Percentiles rank a stretch among this genome's conserved stretches.
Conservation (phyloP, 2,797 vertebrate genomes). For the Orestias chungarensis region DNA sequence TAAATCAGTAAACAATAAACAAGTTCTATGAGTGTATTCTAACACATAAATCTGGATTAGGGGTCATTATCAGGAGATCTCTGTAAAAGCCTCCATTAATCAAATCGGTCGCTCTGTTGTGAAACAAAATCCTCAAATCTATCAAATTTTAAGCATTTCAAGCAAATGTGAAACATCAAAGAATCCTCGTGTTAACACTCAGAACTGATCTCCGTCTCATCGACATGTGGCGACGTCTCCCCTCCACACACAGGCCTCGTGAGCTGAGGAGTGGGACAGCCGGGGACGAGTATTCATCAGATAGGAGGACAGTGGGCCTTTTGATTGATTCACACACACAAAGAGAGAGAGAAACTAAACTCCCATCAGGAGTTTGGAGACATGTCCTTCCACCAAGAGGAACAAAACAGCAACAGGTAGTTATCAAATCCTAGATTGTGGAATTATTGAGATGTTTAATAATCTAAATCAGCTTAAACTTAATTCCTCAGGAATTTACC, state of each 20-base stretch:
- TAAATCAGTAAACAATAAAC: background rate
- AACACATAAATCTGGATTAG: background rate
- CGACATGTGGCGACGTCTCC: slow-evolving; percentile 71
- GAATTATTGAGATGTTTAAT: slow-evolving; percentile 1
- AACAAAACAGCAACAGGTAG: slow-evolving; percentile 15
- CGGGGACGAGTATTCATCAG: slow-evolving; percentile 42
- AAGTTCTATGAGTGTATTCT: too few relatives aligned
- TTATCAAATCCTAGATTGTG: slow-evolving; percentile 10
- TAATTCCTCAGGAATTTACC: background rate
- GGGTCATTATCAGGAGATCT: background rate
- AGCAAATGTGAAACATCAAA: background rate
- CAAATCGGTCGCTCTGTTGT: background rate
- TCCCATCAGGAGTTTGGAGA: background rate
- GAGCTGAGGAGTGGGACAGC: slow-evolving; percentile 52
- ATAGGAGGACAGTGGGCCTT: slow-evolving; percentile 55
- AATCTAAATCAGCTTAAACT: background rate
- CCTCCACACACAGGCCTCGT: slow-evolving; percentile 40
- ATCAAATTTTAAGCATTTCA: too few relatives aligned
- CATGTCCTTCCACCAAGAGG: background rate
- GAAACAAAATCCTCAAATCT: too few relatives aligned
- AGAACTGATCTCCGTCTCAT: slow-evolving; percentile 60
- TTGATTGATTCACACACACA: slow-evolving; percentile 50
- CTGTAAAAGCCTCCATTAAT: too few relatives aligned
- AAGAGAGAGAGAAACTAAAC: background rate
- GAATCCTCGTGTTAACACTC: background rate